Evolutionary conservation across 1,140 invertebrate genomes (phyloP), one percentile per base, ranked within the genome.

Genomic region (Marisa cornuarietis): DNA sequence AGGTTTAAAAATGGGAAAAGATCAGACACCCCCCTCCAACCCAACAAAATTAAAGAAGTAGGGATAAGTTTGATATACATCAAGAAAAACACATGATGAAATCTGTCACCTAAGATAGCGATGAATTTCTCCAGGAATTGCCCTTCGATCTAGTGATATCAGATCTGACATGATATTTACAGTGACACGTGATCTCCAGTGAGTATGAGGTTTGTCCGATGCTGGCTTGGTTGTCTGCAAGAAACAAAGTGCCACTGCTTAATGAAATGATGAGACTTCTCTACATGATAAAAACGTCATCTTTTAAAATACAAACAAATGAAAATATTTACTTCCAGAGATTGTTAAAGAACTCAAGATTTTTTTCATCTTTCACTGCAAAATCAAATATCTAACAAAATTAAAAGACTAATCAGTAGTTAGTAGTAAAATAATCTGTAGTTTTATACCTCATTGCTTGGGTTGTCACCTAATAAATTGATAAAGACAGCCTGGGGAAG

Each of bases 401-500:
- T 52, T 0, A 31, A 9, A 62, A n/a, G 31, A 42, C 31, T 42
- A 42, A 42, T 42, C 6, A 42, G 5, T 42, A 6, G n/a, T 5
- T 31, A 5, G 2, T n/a, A 14, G 24, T 14, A 65, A 24, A 16
- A 31, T 65, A 65, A 24, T 24, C 62, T 20, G 0, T 22, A 5
- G 20, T n/a, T 22, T 7, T 26, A 54, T 54, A 77, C 66, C 54
- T 79, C 20, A 22, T 58, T 77, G 13, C 22, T 51, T 14, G 26
- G 61, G 14, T 75, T 82, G 31, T 85, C 84, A 24, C 84, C 83
- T 8, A 96, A 90, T 63, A 97, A 92, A 89, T 95, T 96, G 87
- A 95, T 96, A 49, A 94, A 93, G 85, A 93, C 92, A 63, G 94
- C 94, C 87, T 94, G 93, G n/a, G 95, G 95, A 73, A 95, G 89